Evolutionary conservation across 2,797 vertebrate genomes (phyloP), one percentile per base, ranked within the genome.

Genomic region (Erethizon dorsatum): DNA sequence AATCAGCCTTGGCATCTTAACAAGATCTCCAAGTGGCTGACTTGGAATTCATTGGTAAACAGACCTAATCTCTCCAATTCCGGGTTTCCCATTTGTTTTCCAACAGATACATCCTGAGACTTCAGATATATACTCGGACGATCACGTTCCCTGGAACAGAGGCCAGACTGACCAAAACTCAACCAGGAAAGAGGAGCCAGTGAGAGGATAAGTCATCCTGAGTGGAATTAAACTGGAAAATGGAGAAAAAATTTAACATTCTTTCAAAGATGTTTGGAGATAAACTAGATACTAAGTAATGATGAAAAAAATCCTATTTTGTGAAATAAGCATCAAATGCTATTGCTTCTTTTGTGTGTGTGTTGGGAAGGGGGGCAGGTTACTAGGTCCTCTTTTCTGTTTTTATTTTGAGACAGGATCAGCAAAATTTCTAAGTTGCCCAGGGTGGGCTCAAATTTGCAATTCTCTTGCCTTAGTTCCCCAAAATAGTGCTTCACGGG

Each of bases 221-320:
- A 79, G 50, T 26, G 5, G 26, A 91, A 84, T 61, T 37, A 75
- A 52, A 5, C 15, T 33, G 31, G 77, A 59, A 92, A 69, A 37
- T 26, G 47, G 28, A 89, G 13, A 63, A 84, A 26, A 45, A 52
- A 41, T 6, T 57, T 73, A 69, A 50, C 2, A 61, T 10, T 18
- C 61, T 22, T 67, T 80, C 57, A 84, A 67, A 90, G 56, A 85
- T 50, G 24, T 75, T 12, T 77, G 7, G 5, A 57, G 52, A 65
- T 28, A 86, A 85, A 83, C 3, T 17, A 65, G 14, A 47, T 57
- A 52, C 14, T 71, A 88, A 54, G 4, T 18, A 63, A 65, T 83
- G 28, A 67, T 69, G 67, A 89, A 90, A 85, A 88, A 88, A 86
- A 75, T 61, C 4, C 7, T 65, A 17, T 91, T 94, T 63, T 61